These are phyloP conservation scores for Beaufortia kweichowensis DNA, from an alignment of 2,113 vertebrate genomes.

Conservation along the genomic window DNA sequence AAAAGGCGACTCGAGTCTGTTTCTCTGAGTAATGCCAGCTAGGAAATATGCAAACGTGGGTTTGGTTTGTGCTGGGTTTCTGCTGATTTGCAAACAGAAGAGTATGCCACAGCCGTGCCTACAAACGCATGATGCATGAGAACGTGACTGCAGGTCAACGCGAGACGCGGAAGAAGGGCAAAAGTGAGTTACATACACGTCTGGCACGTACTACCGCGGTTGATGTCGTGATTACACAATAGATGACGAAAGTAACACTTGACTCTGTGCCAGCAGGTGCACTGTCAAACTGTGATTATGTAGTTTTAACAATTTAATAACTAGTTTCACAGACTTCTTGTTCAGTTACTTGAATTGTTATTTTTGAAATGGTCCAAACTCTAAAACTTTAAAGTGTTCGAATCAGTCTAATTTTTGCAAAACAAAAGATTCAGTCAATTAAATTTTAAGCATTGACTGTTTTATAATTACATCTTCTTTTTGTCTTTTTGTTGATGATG, in stretches of 20 bases:
- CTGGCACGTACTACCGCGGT: constrained; percentile 15
- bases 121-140: constrained; percentile 46
- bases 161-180: constrained; percentile 1
- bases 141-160: constrained; percentile 38
- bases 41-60: constrained; percentile 34
- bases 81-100: constrained; percentile 40
- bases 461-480: no score
- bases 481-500: not conserved
- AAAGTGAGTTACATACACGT: not conserved
- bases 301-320: no score
- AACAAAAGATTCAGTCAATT: no score
- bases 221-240: constrained; percentile 36
- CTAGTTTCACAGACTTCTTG: no score
- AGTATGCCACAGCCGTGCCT: constrained; percentile 18
- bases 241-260: not conserved
- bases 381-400: no score
- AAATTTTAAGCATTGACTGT: no score
- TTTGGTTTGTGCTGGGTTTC: not conserved
- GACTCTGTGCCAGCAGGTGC: not conserved
- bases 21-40: constrained; percentile 13
- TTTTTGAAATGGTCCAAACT: no score
- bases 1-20: constrained; percentile 28
- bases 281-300: no score
- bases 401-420: no score
- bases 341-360: no score